Conservation (phyloP, 2,888 invertebrate species). For the Argynnis bischoffii region DNA sequence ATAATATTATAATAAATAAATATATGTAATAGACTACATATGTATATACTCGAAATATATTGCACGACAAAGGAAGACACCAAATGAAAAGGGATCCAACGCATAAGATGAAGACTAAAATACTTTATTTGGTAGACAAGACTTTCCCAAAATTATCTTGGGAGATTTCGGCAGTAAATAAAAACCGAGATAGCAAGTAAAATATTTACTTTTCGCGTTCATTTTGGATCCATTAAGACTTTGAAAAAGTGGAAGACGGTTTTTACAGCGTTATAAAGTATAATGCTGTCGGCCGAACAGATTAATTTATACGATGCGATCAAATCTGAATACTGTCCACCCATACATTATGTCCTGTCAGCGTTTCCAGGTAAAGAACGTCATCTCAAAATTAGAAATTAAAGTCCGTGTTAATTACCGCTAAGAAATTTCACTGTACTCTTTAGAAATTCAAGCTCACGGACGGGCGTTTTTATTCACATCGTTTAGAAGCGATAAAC, state of each 20-base stretch:
- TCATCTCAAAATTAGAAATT: constrained; percentile 18
- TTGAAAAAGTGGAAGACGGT: constrained; percentile 34
- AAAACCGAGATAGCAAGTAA: constrained; percentile 18
- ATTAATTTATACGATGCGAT: constrained; percentile 41
- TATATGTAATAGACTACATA: too few species aligned
- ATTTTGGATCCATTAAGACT: constrained; percentile 32
- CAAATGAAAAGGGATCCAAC: too few species aligned
- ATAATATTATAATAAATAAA: too few species aligned
- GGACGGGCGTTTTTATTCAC: too few species aligned
- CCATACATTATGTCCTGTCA: constrained; percentile 35
- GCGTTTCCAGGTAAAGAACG: constrained; percentile 22
- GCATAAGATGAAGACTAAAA: too few species aligned
- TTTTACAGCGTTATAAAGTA: constrained; percentile 40
- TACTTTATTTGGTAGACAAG: background rate
- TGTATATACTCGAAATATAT: too few species aligned
- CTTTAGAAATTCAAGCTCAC: too few species aligned
- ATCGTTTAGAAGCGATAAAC: too few species aligned
- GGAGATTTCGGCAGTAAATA: constrained; percentile 1
- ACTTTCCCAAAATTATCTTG: background rate
- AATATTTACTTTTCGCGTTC: constrained; percentile 26
- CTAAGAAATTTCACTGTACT: background rate
- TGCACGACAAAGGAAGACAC: too few species aligned
- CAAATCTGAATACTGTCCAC: constrained; percentile 33
- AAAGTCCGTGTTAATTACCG: background rate
- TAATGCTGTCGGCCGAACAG: constrained; percentile 33